phyloP scores from a whole-genome alignment of 2,797 vertebrate genomes.

The Holocentrus rufus region DNA sequence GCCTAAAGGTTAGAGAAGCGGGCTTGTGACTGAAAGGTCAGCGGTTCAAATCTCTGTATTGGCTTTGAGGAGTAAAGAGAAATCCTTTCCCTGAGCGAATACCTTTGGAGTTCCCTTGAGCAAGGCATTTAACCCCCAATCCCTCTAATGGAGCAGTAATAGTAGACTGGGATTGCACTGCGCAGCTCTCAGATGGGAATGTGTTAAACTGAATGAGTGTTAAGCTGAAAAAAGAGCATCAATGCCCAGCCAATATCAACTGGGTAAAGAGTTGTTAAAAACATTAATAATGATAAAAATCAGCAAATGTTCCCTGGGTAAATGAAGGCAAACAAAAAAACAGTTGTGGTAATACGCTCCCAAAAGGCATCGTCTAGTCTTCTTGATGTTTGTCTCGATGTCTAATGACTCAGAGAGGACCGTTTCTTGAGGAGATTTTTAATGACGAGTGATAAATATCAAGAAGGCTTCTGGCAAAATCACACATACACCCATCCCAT shows the following conservation, averaged over 20 bases:
- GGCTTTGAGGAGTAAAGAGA: constrained; percentile 20
- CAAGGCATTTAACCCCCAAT: not conserved
- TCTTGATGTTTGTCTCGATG: not conserved
- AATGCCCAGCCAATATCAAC: not conserved
- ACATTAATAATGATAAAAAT: not conserved
- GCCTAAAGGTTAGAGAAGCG: constrained; percentile 6
- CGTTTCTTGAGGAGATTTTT: not conserved
- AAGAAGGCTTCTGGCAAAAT: constrained; percentile 2
- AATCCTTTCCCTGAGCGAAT: not conserved
- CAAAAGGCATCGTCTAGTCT: not conserved
- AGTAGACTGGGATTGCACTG: constrained; percentile 9
- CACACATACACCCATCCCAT: not conserved
- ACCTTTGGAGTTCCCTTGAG: constrained; percentile 25
- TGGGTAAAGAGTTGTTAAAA: not conserved
- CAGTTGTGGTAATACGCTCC: not conserved
- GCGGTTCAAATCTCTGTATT: not conserved
- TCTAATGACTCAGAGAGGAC: constrained; percentile 4
- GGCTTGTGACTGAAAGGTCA: constrained; percentile 6
- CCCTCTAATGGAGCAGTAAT: constrained; percentile 26
- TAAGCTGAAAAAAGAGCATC: not conserved
- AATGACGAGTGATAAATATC: constrained; percentile 5
- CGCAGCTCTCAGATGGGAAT: constrained; percentile 14
- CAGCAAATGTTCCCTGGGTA: not conserved
- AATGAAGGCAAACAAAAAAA: constrained; percentile 4
- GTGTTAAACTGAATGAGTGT: constrained; percentile 1